Evolutionary conservation across 2,797 vertebrate species (phyloP).

Genomic region (Margarornis squamiger): DNA sequence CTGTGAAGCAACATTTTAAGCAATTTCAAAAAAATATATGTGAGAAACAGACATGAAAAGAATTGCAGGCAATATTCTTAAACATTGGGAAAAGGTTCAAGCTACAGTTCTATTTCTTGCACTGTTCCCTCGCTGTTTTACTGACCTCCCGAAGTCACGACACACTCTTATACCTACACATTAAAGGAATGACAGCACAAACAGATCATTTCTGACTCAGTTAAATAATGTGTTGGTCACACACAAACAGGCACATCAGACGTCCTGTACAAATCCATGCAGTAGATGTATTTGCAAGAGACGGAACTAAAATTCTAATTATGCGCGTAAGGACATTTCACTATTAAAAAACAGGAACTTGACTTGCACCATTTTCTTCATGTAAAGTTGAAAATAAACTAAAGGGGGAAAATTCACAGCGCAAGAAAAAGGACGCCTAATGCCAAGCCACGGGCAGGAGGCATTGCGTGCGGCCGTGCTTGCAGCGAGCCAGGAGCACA

Average conservation of each 20-base stretch:
- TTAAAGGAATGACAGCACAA: not conserved
- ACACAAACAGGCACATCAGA: rapidly evolving
- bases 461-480: rapidly evolving
- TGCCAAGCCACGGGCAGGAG: rapidly evolving
- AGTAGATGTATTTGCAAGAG: rapidly evolving
- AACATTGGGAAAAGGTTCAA: not conserved
- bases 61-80: not conserved
- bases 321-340: rapidly evolving
- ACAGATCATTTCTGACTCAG: rapidly evolving
- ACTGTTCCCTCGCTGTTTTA: not conserved
- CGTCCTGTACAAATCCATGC: not conserved
- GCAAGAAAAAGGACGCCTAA: rapidly evolving
- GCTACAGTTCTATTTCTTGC: not conserved
- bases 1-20: not conserved
- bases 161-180: rapidly evolving
- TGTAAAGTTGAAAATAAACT: rapidly evolving
- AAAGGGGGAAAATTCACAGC: not conserved
- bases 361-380: not conserved
- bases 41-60: not conserved
- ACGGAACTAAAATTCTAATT: not conserved
- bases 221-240: not conserved
- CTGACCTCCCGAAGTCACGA: rapidly evolving
- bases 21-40: not conserved
- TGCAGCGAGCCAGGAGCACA: not conserved
- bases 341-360: not conserved